Evolutionary conservation across 1,140 invertebrate species (phyloP).

Genomic region (Dinoponera quadriceps): DNA sequence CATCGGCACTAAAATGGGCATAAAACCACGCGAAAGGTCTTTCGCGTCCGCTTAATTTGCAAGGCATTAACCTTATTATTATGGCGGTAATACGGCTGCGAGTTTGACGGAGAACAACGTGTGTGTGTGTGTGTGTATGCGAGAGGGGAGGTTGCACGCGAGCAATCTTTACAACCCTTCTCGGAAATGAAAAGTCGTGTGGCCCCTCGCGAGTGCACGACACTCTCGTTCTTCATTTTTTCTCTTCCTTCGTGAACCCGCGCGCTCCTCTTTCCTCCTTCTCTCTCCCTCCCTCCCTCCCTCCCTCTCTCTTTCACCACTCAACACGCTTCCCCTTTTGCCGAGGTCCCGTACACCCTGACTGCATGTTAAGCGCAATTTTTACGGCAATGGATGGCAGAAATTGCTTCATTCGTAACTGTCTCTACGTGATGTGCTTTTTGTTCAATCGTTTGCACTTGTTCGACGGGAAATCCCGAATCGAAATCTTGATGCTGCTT

Average conservation of each 20-base stretch:
- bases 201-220: slow-evolving; percentile 28
- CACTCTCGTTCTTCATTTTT: slow-evolving; percentile 33
- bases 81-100: slow-evolving; percentile 64
- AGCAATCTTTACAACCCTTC: slow-evolving; percentile 73
- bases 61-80: slow-evolving; percentile 74
- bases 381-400: slow-evolving; percentile 32
- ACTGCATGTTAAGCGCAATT: slow-evolving; percentile 35
- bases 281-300: not conserved
- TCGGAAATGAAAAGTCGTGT: slow-evolving; percentile 72
- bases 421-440: not conserved
- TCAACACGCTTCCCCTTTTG: slow-evolving; percentile 12
- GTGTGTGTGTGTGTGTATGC: too few species aligned
- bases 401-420: slow-evolving; percentile 41
- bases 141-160: slow-evolving; percentile 57
- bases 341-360: not conserved
- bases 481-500: too few species aligned
- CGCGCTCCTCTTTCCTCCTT: not conserved
- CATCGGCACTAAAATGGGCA: slow-evolving; percentile 63
- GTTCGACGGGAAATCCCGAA: too few species aligned
- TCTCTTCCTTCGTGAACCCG: slow-evolving; percentile 48
- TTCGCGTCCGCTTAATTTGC: slow-evolving; percentile 72
- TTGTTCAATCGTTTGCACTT: not conserved
- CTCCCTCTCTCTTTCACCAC: not conserved
- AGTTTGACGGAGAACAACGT: slow-evolving; percentile 61
- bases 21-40: slow-evolving; percentile 66